phyloP scores from a whole-genome alignment of 2,888 invertebrate genomes.

The Clusia tigrina region DNA sequence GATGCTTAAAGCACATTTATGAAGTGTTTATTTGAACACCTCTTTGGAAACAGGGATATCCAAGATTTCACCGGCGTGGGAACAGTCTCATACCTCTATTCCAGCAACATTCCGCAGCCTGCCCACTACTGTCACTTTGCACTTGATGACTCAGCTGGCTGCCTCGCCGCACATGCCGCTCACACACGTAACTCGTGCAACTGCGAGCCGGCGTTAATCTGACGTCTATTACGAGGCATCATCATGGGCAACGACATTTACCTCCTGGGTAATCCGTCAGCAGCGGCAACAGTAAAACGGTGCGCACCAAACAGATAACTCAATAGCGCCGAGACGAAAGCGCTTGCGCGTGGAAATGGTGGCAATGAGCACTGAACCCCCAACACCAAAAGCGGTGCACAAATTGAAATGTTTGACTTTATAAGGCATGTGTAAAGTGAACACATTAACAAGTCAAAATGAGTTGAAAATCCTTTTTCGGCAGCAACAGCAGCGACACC shows the following conservation, averaged over 20 bases:
- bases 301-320: constrained; percentile 36
- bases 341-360: constrained; percentile 29
- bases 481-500: constrained; percentile 48
- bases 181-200: too few relatives aligned
- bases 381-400: constrained; percentile 52
- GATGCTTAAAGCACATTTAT: too few relatives aligned
- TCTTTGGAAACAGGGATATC: too few relatives aligned
- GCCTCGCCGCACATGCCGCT: background rate
- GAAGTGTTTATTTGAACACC: too few relatives aligned
- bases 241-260: constrained; percentile 37
- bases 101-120: background rate
- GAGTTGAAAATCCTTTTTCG: constrained; percentile 59
- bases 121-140: background rate
- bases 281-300: constrained; percentile 49
- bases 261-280: constrained; percentile 52
- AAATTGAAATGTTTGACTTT: constrained; percentile 62
- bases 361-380: constrained; percentile 45
- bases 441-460: constrained; percentile 60
- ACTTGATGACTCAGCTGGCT: background rate
- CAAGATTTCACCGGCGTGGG: too few relatives aligned
- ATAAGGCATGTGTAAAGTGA: constrained; percentile 60
- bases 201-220: too few relatives aligned
- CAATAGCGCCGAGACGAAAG: constrained; percentile 18
- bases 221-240: too few relatives aligned
- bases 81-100: background rate